Conservation (phyloP, 2,113 vertebrate genomes). For the Electrona antarctica region DNA sequence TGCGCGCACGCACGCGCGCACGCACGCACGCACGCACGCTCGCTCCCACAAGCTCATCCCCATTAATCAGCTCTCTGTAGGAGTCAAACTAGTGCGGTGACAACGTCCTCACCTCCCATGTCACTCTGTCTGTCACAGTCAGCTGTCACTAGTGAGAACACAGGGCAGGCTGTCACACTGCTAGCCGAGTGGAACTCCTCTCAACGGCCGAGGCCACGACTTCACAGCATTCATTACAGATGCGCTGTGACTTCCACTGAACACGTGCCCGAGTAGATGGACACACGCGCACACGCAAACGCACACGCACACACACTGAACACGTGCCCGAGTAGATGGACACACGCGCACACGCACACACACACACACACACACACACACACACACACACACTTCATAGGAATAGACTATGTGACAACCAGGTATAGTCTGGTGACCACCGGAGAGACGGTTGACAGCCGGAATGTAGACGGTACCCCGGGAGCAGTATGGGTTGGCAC, state of each 20-base stretch:
- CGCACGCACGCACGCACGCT: too few relatives aligned
- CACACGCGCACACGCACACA: too few relatives aligned
- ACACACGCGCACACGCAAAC: conserved; percentile 14
- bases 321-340: not conserved
- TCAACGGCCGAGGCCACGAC: conserved; percentile 19
- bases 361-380: too few relatives aligned
- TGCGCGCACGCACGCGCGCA: too few relatives aligned
- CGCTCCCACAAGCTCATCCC: not conserved
- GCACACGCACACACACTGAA: not conserved
- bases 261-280: not conserved
- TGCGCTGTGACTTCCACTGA: conserved; percentile 31
- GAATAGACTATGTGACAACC: too few relatives aligned
- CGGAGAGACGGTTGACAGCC: too few relatives aligned
- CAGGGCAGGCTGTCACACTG: conserved; percentile 34
- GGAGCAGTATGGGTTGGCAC: too few relatives aligned
- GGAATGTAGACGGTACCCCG: too few relatives aligned
- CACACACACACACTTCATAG: not conserved
- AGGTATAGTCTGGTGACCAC: too few relatives aligned
- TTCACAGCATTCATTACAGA: conserved; percentile 35
- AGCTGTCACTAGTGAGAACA: not conserved
- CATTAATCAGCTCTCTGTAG: conserved; percentile 13
- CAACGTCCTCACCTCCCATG: conserved; percentile 1
- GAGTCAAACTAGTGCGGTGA: conserved; percentile 17
- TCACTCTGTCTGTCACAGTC: conserved; percentile 47
- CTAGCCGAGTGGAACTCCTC: conserved; percentile 13